Conservation (phyloP, 2,888 invertebrate species). For the Amblyjoppa fuscipennis region DNA sequence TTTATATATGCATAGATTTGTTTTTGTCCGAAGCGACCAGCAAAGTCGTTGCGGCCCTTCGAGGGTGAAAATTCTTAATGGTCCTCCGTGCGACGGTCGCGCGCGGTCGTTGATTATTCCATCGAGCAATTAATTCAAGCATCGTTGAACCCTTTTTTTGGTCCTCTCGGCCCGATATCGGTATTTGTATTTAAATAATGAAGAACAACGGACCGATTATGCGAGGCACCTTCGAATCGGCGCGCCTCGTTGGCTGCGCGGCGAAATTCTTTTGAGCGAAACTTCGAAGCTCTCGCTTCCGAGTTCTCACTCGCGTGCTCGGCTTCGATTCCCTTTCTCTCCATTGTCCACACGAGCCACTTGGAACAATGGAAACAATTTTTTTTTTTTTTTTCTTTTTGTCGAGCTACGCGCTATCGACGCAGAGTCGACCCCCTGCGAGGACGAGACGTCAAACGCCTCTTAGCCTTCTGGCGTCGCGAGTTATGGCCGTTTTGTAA, state of each 20-base stretch:
- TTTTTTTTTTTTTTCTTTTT: conserved; percentile 54
- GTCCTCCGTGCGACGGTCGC: conserved; percentile 26
- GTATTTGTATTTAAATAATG: conserved; percentile 33
- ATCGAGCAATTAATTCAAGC: conserved; percentile 75
- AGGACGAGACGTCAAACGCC: conserved; percentile 53
- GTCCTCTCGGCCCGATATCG: conserved; percentile 37
- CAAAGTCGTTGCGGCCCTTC: conserved; percentile 11
- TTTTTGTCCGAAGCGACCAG: background rate
- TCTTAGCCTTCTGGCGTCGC: conserved; percentile 51
- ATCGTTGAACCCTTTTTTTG: conserved; percentile 72
- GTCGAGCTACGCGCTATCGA: conserved; percentile 29
- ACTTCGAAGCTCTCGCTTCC: conserved; percentile 9
- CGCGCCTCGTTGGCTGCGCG: background rate
- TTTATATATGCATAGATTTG: too few relatives aligned
- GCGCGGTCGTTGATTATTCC: conserved; percentile 23
- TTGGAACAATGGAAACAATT: conserved; percentile 73
- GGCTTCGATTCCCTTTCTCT: conserved; percentile 47
- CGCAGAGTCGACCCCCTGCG: conserved; percentile 17
- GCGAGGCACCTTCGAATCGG: background rate
- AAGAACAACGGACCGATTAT: conserved; percentile 8
- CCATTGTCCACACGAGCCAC: conserved; percentile 65
- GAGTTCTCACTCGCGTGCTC: conserved; percentile 65
- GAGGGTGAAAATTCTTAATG: conserved; percentile 9
- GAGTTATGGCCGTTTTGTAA: conserved; percentile 20
- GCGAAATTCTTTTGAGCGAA: conserved; percentile 48